Percentiles rank a stretch among this genome's conserved stretches.
Evolutionary conservation across 2,888 invertebrate genomes (phyloP).

Genomic region (Cryptus viduatorius): DNA sequence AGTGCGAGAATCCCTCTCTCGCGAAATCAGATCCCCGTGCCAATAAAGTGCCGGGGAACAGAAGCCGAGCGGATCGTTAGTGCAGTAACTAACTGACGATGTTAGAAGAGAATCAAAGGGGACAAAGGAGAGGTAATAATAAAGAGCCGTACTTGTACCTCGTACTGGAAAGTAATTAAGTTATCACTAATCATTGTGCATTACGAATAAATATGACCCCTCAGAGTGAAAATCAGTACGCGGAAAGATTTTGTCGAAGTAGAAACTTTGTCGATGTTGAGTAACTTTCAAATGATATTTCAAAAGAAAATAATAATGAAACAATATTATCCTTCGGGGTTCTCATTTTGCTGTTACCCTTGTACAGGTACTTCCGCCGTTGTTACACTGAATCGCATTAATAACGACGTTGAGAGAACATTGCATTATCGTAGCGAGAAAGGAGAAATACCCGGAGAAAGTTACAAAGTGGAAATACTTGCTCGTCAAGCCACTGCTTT

Average conservation of each 20-base stretch:
- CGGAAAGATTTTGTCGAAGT: background rate
- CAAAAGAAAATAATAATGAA: background rate
- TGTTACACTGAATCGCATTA: background rate
- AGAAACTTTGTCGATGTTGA: background rate
- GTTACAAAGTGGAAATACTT: conserved; percentile 40
- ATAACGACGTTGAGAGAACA: background rate
- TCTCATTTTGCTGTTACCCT: background rate
- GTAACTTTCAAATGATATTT: background rate
- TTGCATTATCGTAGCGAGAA: background rate
- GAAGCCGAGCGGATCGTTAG: conserved; percentile 19
- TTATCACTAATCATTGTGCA: too few species aligned
- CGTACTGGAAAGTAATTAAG: too few species aligned
- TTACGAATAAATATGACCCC: too few species aligned
- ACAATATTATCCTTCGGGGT: background rate
- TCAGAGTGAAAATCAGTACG: too few species aligned
- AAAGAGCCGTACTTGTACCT: too few species aligned
- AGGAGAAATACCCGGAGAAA: conserved; percentile 18
- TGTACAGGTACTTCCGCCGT: background rate
- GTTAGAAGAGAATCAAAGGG: background rate
- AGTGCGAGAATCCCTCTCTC: conserved; percentile 28
- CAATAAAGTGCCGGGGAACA: conserved; percentile 11
- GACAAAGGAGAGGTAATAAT: background rate
- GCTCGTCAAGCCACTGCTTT: conserved; percentile 17
- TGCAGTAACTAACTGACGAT: background rate
- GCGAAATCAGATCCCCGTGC: conserved; percentile 24